Percentiles rank a stretch among this genome's conserved stretches.
Conservation (phyloP, 2,113 vertebrate species). For the Ailurus styani region DNA sequence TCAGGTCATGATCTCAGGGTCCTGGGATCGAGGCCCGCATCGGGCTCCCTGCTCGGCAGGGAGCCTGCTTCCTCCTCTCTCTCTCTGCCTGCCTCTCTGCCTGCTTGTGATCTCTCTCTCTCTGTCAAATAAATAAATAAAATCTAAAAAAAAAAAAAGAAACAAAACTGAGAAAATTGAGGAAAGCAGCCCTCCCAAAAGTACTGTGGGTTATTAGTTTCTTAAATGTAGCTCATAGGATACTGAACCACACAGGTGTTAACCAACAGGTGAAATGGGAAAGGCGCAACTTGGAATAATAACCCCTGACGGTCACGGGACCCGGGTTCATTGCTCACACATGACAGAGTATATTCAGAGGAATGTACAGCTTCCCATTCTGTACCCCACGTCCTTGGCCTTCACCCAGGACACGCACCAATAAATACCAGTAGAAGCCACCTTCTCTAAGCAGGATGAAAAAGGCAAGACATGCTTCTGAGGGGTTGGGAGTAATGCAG, state of each 20-base stretch:
- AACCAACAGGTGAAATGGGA: accelerated
- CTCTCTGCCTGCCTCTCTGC: too few relatives aligned
- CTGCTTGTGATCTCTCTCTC: too few relatives aligned
- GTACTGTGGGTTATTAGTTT: not conserved
- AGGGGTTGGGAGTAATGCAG: not conserved
- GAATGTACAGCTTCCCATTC: accelerated
- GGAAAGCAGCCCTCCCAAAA: not conserved
- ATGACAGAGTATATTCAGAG: accelerated
- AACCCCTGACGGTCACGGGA: not conserved
- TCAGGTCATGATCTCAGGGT: too few relatives aligned
- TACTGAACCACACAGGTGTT: accelerated
- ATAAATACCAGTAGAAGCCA: accelerated
- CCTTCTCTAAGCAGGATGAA: not conserved
- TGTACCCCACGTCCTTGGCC: not conserved
- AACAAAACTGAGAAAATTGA: not conserved
- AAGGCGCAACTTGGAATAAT: not conserved
- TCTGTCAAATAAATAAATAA: too few relatives aligned
- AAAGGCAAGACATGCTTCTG: accelerated
- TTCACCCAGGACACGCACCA: not conserved
- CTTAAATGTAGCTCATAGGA: not conserved
- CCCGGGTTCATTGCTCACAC: accelerated
- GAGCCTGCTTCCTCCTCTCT: too few relatives aligned
- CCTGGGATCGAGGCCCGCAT: too few relatives aligned
- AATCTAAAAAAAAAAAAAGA: too few relatives aligned
- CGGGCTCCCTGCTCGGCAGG: too few relatives aligned